phyloP scores from a whole-genome alignment of 1,140 invertebrate species.

The Asobara japonica region DNA sequence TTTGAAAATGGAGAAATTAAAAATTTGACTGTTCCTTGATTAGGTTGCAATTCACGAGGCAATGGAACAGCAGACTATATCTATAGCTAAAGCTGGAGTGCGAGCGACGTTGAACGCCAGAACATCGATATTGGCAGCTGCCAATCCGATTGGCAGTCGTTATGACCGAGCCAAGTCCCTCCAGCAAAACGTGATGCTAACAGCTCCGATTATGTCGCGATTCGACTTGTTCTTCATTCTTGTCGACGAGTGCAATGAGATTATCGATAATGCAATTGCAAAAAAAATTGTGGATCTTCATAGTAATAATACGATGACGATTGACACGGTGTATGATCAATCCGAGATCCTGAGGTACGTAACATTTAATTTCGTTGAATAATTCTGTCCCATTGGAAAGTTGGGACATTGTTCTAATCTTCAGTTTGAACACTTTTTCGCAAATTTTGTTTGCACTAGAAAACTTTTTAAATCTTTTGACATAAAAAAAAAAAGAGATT shows the following conservation, averaged over 20 bases:
- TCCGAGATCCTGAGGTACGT: slow-evolving; percentile 92
- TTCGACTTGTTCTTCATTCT: slow-evolving; percentile 99
- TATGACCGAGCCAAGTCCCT: slow-evolving; percentile 96
- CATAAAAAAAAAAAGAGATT: too few species aligned
- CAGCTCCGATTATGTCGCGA: slow-evolving; percentile 98
- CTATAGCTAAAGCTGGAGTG: slow-evolving; percentile 98
- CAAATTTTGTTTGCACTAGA: too few species aligned
- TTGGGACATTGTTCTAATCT: too few species aligned
- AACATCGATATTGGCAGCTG: slow-evolving; percentile 97
- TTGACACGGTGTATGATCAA: slow-evolving; percentile 83
- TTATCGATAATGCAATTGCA: slow-evolving; percentile 96
- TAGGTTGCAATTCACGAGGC: slow-evolving; percentile 99
- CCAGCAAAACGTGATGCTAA: slow-evolving; percentile 93
- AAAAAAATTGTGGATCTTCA: slow-evolving; percentile 96
- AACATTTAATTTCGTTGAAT: too few species aligned
- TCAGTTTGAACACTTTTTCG: too few species aligned
- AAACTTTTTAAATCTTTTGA: too few species aligned
- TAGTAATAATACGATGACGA: slow-evolving; percentile 78
- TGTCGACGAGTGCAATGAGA: slow-evolving; percentile 94
- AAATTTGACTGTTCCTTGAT: too few species aligned
- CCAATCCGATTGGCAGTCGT: slow-evolving; percentile 96
- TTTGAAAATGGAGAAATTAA: too few species aligned
- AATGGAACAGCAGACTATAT: slow-evolving; percentile 99
- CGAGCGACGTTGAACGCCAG: slow-evolving; percentile 97
- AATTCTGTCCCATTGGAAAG: too few species aligned